A percentile compares a stretch with the other conserved stretches of the same genome.
Conservation (phyloP, 2,888 invertebrate species). For the Rhogogaster chlorosoma region DNA sequence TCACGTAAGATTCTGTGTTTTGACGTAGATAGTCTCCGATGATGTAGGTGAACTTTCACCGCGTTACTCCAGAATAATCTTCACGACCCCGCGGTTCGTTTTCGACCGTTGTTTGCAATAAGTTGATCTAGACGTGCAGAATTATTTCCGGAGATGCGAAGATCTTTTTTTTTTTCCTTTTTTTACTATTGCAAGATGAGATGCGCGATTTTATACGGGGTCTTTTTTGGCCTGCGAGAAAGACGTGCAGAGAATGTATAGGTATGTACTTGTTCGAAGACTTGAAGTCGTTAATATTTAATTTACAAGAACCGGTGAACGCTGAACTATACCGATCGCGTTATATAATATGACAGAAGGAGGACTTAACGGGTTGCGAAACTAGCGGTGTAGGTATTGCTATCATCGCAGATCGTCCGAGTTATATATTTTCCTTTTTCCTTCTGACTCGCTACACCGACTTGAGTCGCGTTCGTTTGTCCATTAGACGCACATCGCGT, state of each 20-base stretch:
- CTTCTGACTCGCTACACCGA: neutral
- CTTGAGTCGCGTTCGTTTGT: neutral
- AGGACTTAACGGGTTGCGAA: slow-evolving; percentile 45
- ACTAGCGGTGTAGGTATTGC: slow-evolving; percentile 20
- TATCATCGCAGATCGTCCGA: slow-evolving; percentile 36
- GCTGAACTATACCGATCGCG: slow-evolving; percentile 41
- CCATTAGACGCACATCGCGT: neutral
- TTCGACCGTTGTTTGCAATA: neutral
- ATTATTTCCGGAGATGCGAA: neutral
- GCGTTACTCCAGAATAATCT: neutral
- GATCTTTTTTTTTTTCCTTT: neutral
- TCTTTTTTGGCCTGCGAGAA: neutral
- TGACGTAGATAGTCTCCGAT: slow-evolving; percentile 16
- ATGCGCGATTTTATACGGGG: neutral
- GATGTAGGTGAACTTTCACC: slow-evolving; percentile 50
- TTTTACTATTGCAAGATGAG: neutral
- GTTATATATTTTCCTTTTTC: slow-evolving; percentile 39
- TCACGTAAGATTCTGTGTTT: slow-evolving; percentile 36
- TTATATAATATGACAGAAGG: slow-evolving; percentile 50
- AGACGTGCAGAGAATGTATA: neutral
- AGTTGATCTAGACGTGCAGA: neutral
- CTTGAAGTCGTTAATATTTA: slow-evolving; percentile 42
- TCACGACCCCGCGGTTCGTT: neutral
- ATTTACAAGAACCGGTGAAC: slow-evolving; percentile 27
- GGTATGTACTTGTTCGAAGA: neutral